These are phyloP conservation scores for Buteo buteo DNA, from an alignment of 2,113 vertebrate species.

Conservation along the genomic window DNA sequence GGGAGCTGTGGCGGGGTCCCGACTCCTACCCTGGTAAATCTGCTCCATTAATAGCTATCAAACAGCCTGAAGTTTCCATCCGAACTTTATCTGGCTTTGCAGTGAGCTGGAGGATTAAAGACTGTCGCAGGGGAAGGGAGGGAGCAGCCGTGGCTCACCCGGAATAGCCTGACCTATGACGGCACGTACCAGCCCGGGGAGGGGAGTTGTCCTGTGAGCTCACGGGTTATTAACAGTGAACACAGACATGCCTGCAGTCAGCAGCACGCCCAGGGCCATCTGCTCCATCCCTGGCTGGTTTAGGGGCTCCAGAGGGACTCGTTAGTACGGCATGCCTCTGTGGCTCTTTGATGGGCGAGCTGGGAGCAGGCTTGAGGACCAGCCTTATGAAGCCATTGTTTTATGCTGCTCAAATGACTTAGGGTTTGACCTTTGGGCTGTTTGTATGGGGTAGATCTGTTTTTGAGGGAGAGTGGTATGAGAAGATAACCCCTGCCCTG, in stretches of 20 bases:
- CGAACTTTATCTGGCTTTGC: constrained; percentile 61
- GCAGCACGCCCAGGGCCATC: neutral
- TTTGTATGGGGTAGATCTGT: neutral
- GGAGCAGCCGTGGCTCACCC: neutral
- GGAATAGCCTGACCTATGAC: constrained; percentile 58
- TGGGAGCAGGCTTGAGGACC: neutral
- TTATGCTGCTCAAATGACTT: neutral
- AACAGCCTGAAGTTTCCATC: constrained; percentile 60
- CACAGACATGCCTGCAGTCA: neutral
- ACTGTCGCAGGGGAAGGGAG: neutral
- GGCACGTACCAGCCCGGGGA: neutral
- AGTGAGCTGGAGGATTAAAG: constrained; percentile 41
- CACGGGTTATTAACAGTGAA: neutral
- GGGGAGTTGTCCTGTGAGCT: constrained; percentile 36
- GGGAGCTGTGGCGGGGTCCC: neutral
- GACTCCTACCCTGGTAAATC: constrained; percentile 31
- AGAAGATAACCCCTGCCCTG: neutral
- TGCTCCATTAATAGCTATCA: constrained; percentile 63
- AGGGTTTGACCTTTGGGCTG: neutral
- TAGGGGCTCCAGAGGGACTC: neutral
- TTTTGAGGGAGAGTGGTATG: neutral
- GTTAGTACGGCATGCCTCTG: neutral
- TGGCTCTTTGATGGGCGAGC: neutral
- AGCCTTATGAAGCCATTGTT: neutral
- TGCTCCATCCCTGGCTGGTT: neutral